Base-by-base conservation (phyloP, 2,797 vertebrate genomes). In the Pseudomugil gertrudae region DNA sequence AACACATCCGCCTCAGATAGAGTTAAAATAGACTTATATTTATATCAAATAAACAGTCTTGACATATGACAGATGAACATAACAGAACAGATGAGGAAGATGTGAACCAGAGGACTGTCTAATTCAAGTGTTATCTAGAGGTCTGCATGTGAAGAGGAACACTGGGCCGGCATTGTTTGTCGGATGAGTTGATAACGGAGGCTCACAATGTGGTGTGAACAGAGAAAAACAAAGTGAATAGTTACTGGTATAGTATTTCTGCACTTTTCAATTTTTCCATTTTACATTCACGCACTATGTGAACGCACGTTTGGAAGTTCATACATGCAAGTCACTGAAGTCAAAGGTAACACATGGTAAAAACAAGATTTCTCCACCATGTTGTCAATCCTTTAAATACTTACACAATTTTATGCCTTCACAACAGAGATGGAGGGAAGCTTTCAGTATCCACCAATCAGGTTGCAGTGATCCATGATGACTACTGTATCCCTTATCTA, bases 361-460 rank as follows among this genome's bases (percentile, higher is more conserved):
- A 78, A 78, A 65, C 60, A 43, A 82, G 75, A 88, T 88, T 87
- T 84, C 66, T 69, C 57, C 26, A 76, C 52, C 71, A 69, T 87
- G 78, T 85, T 81, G 78, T 89, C 76, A 91, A 71, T 32, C 23
- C 13, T 78, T 69, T 50, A 77, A 68, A 76, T 59, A 24, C 52
- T 43, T 19, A 48, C 26, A 53, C 45, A 55, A 38, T 26, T 54
- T 62, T 54, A 48, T 27, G 40, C 29, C 69, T 36, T 57, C 26
- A 70, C 50, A 66, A 57, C 40, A 68, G 23, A 70, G 54, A 57
- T 68, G 79, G 75, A 66, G 48, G 56, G 55, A 61, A 72, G 47
- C 64, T 45, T 57, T 23, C 56, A 57, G 51, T 59, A 45, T n/a
- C 15, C 58, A 27, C 85, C 87, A 86, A 75, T 88, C 67, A 60